Percentiles rank a stretch among this genome's conserved stretches.
These are phyloP conservation scores for Halcyon malimbica DNA, from an alignment of 2,113 vertebrate species.

Conservation along the genomic window DNA sequence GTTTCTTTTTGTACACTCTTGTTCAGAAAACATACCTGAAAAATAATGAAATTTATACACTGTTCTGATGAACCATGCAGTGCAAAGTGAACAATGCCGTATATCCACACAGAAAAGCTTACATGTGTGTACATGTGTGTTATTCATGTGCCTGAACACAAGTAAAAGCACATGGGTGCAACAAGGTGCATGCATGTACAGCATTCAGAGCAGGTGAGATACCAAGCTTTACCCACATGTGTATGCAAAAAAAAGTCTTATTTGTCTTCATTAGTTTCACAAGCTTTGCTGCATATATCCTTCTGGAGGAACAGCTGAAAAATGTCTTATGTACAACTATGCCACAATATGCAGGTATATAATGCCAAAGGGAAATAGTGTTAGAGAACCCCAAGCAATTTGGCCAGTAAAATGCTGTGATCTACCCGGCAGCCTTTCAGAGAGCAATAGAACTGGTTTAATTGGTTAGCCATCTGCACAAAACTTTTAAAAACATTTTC, in stretches of 20 bases:
- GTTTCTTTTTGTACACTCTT: not conserved
- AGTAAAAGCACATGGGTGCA: not conserved
- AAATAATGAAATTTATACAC: not conserved
- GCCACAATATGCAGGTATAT: not conserved
- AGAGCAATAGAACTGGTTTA: not conserved
- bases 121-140: rapidly evolving
- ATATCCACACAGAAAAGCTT: not conserved
- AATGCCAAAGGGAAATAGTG: not conserved
- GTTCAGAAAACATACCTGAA: not conserved
- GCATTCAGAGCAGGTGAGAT: not conserved
- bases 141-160: not conserved
- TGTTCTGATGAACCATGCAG: not conserved
- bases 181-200: not conserved
- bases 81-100: not conserved
- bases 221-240: not conserved
- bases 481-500: not conserved
- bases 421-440: not conserved
- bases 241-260: not conserved
- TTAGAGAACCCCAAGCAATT: not conserved
- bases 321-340: not conserved
- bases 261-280: not conserved
- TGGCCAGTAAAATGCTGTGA: not conserved
- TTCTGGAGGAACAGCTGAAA: not conserved
- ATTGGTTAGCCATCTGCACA: not conserved
- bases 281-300: not conserved